Conservation (phyloP, 2,888 invertebrate genomes). For the Leucoptera coffeella region DNA sequence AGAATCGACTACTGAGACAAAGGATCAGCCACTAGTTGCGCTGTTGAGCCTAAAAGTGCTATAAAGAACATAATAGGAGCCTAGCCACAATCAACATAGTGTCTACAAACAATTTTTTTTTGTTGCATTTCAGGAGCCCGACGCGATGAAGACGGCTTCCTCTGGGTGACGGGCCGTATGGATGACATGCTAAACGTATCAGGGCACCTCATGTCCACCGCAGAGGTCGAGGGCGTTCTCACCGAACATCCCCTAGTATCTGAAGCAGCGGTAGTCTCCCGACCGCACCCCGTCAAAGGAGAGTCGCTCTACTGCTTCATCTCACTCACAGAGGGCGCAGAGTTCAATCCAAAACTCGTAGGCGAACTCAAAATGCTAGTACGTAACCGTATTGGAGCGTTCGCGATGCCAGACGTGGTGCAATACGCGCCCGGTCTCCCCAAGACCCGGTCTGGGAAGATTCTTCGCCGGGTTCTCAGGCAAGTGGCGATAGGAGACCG, state of each 20-base stretch:
- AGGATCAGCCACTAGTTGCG: too few species aligned
- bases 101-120: too few species aligned
- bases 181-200: constrained; percentile 99
- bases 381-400: constrained; percentile 88
- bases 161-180: constrained; percentile 94
- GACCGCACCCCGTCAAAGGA: constrained; percentile 92
- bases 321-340: constrained; percentile 73
- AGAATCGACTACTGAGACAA: too few species aligned
- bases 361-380: constrained; percentile 72
- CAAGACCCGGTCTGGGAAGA: constrained; percentile 96
- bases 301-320: constrained; percentile 97
- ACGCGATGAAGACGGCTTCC: constrained; percentile 88
- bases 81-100: too few species aligned
- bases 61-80: too few species aligned
- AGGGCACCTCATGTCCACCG: constrained; percentile 95
- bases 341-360: constrained; percentile 64
- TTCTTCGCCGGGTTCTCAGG: constrained; percentile 91
- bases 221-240: constrained; percentile 83
- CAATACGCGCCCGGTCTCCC: constrained; percentile 93
- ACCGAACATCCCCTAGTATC: constrained; percentile 72
- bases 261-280: constrained; percentile 94
- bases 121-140: constrained; percentile 74
- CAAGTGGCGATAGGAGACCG: constrained; percentile 87
- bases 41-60: too few species aligned
- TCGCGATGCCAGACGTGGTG: constrained; percentile 91